Base-by-base conservation (phyloP, 2,113 vertebrate genomes). In the Ophthalmolycus amberensis region DNA sequence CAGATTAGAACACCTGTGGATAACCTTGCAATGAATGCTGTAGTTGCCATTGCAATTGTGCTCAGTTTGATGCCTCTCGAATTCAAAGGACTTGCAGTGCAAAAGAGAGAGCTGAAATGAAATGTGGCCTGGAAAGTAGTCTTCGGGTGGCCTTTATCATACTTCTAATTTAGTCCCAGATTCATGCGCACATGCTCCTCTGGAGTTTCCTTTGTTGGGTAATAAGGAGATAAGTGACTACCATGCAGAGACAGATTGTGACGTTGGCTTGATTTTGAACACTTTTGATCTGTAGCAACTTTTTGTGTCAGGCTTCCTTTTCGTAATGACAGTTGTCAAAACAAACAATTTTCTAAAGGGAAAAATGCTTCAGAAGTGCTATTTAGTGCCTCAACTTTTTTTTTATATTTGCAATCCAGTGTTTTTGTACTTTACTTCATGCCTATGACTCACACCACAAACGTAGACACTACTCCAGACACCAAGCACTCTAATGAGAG, bases 111-210 rank as follows among this genome's bases (percentile, higher is more conserved):
- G 69, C 63, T 54, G 16, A 54, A 86, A 87, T 77, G 79, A 65
- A 85, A 78, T 32, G 66, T 64, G 58, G 40, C 72, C 48, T 67
- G 71, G 37, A 80, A 88, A 71, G 72, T 42, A 77, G 75, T 67
- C 73, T 84, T 38, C 9, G 56, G 44, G 66, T 71, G 90, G 69
- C 78, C 74, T 88, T 87, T 34, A 75, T 90, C 85, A 9, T 80
- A 10, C 63, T 92, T 90, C 78, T 74, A 60, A 86, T 86, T 86
- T 83, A 84, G 84, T 82, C 82, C 80, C 83, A 85, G 78, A 82
- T 81, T 87, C 75, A 67, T 48, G 2, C 86, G 80, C 85, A 87
- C 83, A 0, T 75, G 0, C 62, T 69, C 73, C 46, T 78, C 62
- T 82, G 59, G 58, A 81, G 82, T 82, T 85, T 80, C 68, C 65